Percentiles rank a stretch among this genome's conserved stretches.
Evolutionary conservation across 37 sponge, comb jelly and placozoan species (phyloP).

Genomic region (Halichondria panicea): DNA sequence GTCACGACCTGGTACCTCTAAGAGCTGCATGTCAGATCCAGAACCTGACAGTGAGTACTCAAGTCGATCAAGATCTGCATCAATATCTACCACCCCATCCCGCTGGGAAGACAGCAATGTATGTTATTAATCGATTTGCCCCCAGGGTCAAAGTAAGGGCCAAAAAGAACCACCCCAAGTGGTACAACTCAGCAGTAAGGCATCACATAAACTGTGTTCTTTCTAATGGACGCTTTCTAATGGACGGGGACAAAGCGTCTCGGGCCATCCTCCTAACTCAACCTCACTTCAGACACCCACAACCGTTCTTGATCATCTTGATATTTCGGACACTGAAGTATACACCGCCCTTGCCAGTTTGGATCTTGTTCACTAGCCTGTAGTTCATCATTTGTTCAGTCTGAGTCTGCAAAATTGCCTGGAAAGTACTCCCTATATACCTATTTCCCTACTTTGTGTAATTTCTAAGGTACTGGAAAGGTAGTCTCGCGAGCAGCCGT

Average conservation of each 20-base stretch:
- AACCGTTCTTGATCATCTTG: not conserved
- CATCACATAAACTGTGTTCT: slow-evolving; percentile 2
- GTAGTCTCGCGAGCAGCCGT: too few relatives aligned
- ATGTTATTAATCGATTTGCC: slow-evolving; percentile 7
- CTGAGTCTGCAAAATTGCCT: not conserved
- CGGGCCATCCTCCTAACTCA: not conserved
- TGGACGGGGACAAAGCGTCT: not conserved
- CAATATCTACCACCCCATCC: too few relatives aligned
- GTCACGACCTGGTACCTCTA: too few relatives aligned
- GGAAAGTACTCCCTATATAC: slow-evolving; percentile 31
- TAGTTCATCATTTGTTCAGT: not conserved
- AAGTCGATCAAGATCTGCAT: too few relatives aligned
- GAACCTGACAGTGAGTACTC: too few relatives aligned
- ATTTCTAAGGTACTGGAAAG: slow-evolving; percentile 34
- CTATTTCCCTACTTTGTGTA: slow-evolving; percentile 28
- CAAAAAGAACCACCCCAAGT: not conserved
- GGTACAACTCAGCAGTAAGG: slow-evolving; percentile 9
- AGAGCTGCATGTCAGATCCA: too few relatives aligned
- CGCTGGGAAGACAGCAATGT: too few relatives aligned
- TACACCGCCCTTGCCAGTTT: not conserved
- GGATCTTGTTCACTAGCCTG: not conserved
- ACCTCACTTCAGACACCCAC: not conserved
- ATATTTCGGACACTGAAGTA: not conserved
- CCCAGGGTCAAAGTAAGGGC: slow-evolving; percentile 1
- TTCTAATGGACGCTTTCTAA: not conserved